A percentile compares a stretch with the other conserved stretches of the same genome.
These are phyloP conservation scores for Trichonephila clavipes DNA, from an alignment of 1,140 invertebrate genomes.

Conservation along the genomic window DNA sequence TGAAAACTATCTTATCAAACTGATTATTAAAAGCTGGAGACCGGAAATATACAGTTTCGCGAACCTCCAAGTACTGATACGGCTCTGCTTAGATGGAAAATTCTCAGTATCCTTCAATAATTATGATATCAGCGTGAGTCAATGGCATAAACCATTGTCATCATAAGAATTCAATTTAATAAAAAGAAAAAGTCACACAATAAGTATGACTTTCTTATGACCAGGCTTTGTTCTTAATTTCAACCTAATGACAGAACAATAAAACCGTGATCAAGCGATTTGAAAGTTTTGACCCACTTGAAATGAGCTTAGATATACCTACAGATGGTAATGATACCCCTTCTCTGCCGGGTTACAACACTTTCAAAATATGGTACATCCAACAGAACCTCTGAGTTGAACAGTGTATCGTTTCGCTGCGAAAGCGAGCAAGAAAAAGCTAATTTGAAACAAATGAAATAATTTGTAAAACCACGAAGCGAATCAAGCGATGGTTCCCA, in stretches of 20 bases:
- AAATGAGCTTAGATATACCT: neutral
- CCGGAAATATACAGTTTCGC: too few relatives aligned
- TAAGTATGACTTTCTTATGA: neutral
- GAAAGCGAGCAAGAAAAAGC: conserved; percentile 59
- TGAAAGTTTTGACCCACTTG: neutral
- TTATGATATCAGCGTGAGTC: too few relatives aligned
- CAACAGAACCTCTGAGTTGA: neutral
- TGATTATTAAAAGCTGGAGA: too few relatives aligned
- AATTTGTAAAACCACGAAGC: conserved; percentile 70
- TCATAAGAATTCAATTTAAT: neutral
- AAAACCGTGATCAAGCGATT: conserved; percentile 3
- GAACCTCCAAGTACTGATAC: too few relatives aligned
- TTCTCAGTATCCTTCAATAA: too few relatives aligned
- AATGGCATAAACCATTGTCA: neutral
- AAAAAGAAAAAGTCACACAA: neutral
- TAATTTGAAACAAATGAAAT: conserved; percentile 74
- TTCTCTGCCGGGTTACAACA: neutral
- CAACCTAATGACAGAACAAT: conserved; percentile 15
- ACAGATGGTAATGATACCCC: neutral
- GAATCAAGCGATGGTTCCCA: conserved; percentile 62
- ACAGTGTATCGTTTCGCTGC: neutral
- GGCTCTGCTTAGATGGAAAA: too few relatives aligned
- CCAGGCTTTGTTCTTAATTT: neutral
- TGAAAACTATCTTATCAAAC: too few relatives aligned
- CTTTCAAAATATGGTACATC: neutral